Conservation (phyloP, 2,888 invertebrate genomes). For the Entomobrya proxima region DNA sequence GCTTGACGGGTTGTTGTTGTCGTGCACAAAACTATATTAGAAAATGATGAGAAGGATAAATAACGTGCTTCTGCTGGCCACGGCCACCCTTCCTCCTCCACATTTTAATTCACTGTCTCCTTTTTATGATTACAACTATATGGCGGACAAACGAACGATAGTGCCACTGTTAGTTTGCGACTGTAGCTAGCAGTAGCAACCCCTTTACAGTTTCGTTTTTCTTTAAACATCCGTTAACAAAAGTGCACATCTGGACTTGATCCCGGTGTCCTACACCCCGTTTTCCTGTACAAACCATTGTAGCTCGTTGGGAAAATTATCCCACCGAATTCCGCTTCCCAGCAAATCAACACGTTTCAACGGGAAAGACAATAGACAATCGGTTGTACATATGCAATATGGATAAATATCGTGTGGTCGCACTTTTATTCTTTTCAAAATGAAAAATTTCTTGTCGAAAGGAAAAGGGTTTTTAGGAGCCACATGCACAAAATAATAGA, state of each 20-base stretch:
- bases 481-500: background rate
- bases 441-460: conserved; percentile 15
- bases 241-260: conserved; percentile 50
- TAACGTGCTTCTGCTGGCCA: conserved; percentile 28
- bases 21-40: background rate
- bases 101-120: conserved; percentile 16
- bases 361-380: conserved; percentile 10
- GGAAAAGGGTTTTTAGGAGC: conserved; percentile 25
- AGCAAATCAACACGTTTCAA: conserved; percentile 7
- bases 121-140: background rate
- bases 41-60: conserved; percentile 13
- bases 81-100: conserved; percentile 43
- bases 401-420: background rate
- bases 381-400: background rate
- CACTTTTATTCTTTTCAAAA: background rate
- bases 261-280: conserved; percentile 17
- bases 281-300: conserved; percentile 33
- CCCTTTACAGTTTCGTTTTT: conserved; percentile 6
- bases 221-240: conserved; percentile 61
- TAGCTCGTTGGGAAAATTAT: background rate
- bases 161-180: background rate
- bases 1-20: background rate
- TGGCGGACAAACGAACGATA: background rate
- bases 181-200: too few species aligned
- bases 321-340: conserved; percentile 10